phyloP scores from a whole-genome alignment of 2,113 vertebrate genomes.

The Arvicanthis niloticus region DNA sequence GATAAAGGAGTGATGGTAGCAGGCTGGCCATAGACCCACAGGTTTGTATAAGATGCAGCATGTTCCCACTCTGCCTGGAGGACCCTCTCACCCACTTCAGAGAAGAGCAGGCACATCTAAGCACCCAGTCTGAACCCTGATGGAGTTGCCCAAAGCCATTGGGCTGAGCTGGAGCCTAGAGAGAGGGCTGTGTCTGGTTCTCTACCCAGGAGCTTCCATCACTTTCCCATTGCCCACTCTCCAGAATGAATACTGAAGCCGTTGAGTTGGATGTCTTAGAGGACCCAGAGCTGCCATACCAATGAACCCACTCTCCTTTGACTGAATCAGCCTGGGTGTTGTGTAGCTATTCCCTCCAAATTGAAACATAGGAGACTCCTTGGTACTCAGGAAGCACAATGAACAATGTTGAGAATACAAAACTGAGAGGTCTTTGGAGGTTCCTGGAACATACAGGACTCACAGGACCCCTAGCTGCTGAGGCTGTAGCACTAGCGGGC shows the following conservation, averaged over 20 bases:
- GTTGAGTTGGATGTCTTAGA: background rate
- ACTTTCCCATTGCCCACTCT: background rate
- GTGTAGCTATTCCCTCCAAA: too few relatives aligned
- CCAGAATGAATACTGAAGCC: background rate
- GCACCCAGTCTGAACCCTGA: background rate
- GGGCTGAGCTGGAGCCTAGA: background rate
- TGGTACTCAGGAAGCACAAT: background rate
- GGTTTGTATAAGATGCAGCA: background rate
- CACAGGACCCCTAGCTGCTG: background rate
- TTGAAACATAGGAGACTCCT: background rate
- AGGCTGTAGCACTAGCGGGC: too few relatives aligned
- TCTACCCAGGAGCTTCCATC: background rate
- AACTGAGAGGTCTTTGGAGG: background rate
- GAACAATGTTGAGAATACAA: background rate
- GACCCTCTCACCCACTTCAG: background rate
- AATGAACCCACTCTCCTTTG: background rate
- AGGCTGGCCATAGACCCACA: background rate
- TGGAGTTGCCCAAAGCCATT: background rate
- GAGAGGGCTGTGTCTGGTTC: background rate
- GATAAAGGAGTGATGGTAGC: background rate
- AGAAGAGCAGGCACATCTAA: background rate
- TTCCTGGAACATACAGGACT: background rate
- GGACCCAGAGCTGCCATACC: background rate
- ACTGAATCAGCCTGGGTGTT: background rate
- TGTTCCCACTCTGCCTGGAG: background rate